Evolutionary conservation across 1,140 invertebrate genomes (phyloP), one percentile per base, ranked within the genome.

Genomic region (Bombus breviceps): DNA sequence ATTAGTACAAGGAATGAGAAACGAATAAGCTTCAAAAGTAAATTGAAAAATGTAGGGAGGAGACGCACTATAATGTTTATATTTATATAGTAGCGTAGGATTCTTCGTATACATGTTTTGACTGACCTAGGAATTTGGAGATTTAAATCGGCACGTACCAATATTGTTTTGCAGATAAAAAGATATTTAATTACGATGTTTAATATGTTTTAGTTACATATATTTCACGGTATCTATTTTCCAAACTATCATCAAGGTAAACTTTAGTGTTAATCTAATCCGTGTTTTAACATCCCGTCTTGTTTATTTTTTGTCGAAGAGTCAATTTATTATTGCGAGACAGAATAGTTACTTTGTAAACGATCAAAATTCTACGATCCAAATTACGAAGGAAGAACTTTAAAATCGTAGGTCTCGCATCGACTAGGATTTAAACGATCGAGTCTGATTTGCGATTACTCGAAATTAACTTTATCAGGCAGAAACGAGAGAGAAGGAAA

Each of bases 381-480:
- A 28, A 18, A 25, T 22, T 37, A 39, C 62, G 34, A 79, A 28
- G 37, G n/a, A 57, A 41, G 74, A 76, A 68, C 73, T 76, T 57
- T 41, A 34, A 34, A 83, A 47, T 41, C 59, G 13, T 18, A 25
- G 9, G 18, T 8, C n/a, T 1, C 37, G 1, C 2, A 28, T 37
- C 71, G 25, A n/a, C 28, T 41, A 28, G 69, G 22, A 37, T 53
- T 25, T 53, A 32, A 83, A 68, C 64, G 64, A 66, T 34, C 39
- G 8, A 69, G 10, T 22, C 28, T 59, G 43, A 77, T 83, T 66
- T 25, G 28, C 64, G 43, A 77, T 39, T 34, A 43, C 32, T 78
- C 43, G 47, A 84, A 79, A 79, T 79, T 83, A 83, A 83, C 73
- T 47, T 83, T 76, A 76, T 68, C 72, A 34, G 32, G 34, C 34